Evolutionary conservation across 1,140 invertebrate genomes (phyloP).

Genomic region (Drosophila micromelanica): DNA sequence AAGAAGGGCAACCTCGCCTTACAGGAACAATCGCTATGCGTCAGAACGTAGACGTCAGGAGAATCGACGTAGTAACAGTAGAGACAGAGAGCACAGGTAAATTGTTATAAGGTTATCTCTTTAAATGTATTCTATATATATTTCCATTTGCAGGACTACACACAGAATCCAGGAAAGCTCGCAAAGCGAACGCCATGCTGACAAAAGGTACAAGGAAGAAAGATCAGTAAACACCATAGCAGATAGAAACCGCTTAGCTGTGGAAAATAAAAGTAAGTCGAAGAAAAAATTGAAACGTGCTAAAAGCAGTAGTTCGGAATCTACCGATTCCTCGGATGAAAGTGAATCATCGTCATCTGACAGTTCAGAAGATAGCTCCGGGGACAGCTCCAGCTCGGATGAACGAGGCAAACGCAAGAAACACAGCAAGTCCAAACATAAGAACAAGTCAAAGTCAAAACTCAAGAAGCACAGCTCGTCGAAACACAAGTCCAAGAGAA

Average conservation of each 20-base stretch:
- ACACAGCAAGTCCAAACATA: conserved; percentile 46
- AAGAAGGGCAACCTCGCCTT: conserved; percentile 20
- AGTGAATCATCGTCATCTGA: conserved; percentile 44
- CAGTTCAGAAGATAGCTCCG: conserved; percentile 52
- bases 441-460: conserved; percentile 52
- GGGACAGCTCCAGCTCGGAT: conserved; percentile 34
- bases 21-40: conserved; percentile 19
- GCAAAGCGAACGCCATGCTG: not conserved
- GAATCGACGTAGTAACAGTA: conserved; percentile 15
- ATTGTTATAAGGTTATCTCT: not conserved
- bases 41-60: conserved; percentile 16
- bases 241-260: conserved; percentile 12
- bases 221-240: conserved; percentile 16
- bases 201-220: conserved; percentile 14
- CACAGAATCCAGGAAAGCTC: not conserved
- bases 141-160: conserved; percentile 13
- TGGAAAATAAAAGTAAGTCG: conserved; percentile 24
- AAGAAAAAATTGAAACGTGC: conserved; percentile 56
- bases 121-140: not conserved
- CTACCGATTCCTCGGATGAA: conserved; percentile 52
- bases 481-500: conserved; percentile 58
- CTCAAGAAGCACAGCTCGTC: conserved; percentile 52
- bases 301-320: conserved; percentile 51
- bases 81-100: conserved; percentile 47
- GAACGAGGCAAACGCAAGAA: conserved; percentile 58